These are phyloP conservation scores for Chamaetylas fuelleborni DNA, from an alignment of 2,113 vertebrate species.

Conservation along the genomic window DNA sequence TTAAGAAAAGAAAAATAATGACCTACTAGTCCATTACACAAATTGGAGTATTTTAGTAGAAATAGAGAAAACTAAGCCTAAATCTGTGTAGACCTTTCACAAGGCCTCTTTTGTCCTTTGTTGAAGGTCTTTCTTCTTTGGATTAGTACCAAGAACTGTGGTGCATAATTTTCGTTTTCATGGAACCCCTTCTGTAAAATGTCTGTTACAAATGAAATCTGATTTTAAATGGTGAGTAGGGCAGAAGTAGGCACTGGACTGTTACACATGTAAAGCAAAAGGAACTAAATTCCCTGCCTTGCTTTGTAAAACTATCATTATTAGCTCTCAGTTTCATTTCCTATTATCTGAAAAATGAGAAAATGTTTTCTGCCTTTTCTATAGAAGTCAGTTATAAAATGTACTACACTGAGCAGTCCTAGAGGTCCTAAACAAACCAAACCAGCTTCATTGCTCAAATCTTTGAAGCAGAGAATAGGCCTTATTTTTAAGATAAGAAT, in stretches of 20 bases:
- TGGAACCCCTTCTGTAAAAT: not conserved
- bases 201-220: not conserved
- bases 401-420: not conserved
- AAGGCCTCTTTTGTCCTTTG: not conserved
- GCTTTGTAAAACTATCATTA: not conserved
- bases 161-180: not conserved
- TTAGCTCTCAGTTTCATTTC: not conserved
- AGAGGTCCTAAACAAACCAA: not conserved
- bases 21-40: not conserved
- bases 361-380: not conserved
- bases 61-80: not conserved
- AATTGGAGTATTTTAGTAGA: not conserved
- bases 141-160: not conserved
- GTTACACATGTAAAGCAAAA: not conserved
- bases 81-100: not conserved
- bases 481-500: slow-evolving; percentile 41
- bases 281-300: not conserved
- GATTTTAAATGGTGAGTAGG: not conserved
- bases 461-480: too few species aligned
- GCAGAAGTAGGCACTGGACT: not conserved
- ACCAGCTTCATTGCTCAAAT: not conserved
- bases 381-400: not conserved
- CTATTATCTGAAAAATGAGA: not conserved
- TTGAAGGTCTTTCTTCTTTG: not conserved
- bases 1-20: not conserved